Conservation (phyloP, 2,113 vertebrate genomes). For the Lasiurus borealis region DNA sequence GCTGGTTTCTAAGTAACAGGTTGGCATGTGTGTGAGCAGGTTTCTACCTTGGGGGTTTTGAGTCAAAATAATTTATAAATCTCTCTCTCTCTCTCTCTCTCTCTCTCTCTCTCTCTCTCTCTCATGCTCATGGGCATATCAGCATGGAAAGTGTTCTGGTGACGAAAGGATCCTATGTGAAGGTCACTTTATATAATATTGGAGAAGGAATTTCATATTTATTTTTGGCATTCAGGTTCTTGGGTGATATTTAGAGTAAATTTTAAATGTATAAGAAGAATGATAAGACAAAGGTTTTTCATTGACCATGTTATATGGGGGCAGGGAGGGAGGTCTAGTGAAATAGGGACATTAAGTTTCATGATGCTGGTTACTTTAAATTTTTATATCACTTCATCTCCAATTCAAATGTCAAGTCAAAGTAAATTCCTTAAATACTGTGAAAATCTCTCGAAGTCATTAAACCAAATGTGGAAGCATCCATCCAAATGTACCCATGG, state of each 20-base stretch:
- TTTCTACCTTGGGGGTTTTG: conserved; percentile 68
- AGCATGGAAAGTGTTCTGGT: conserved; percentile 70
- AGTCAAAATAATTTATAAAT: conserved; percentile 82
- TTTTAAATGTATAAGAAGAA: conserved; percentile 75
- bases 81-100: background rate
- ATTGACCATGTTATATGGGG: background rate
- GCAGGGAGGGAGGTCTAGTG: background rate
- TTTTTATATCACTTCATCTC: conserved; percentile 59
- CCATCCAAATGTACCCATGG: background rate
- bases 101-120: background rate
- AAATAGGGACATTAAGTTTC: background rate
- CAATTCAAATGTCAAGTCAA: conserved; percentile 61
- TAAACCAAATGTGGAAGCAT: conserved; percentile 19
- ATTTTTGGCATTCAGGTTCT: conserved; percentile 63
- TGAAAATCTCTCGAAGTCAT: conserved; percentile 34
- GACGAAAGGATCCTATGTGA: conserved; percentile 49
- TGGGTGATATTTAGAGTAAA: conserved; percentile 74
- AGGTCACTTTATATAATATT: conserved; percentile 75
- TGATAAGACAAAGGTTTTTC: conserved; percentile 33
- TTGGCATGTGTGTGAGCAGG: conserved; percentile 54
- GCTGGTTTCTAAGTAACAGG: conserved; percentile 68
- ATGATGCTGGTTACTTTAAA: conserved; percentile 33
- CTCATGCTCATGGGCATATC: conserved; percentile 53
- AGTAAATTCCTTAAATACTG: conserved; percentile 56
- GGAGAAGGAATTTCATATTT: conserved; percentile 38